A percentile compares a stretch with the other conserved stretches of the same genome.
phyloP scores from a whole-genome alignment of 1,140 invertebrate genomes.

The Drosophila willistoni region DNA sequence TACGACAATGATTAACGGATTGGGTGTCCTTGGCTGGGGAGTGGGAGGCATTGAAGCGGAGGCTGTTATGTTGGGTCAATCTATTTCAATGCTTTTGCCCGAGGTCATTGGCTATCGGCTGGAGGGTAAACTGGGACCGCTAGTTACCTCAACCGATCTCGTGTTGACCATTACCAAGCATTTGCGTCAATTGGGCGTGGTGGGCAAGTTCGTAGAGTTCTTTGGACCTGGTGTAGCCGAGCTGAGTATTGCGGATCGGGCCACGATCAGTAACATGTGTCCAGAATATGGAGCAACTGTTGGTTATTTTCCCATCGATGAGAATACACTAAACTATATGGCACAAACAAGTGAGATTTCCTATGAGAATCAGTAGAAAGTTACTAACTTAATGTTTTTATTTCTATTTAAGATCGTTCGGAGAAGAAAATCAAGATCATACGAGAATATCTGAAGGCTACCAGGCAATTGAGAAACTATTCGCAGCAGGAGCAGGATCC shows the following conservation, averaged over 20 bases:
- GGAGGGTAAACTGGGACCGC: slow-evolving; percentile 90
- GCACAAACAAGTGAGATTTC: slow-evolving; percentile 90
- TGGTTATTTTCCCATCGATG: slow-evolving; percentile 97
- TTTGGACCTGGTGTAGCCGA: slow-evolving; percentile 95
- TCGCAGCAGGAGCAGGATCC: slow-evolving; percentile 91
- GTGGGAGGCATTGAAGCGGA: slow-evolving; percentile 91
- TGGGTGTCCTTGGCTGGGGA: slow-evolving; percentile 91
- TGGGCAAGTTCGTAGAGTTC: slow-evolving; percentile 99
- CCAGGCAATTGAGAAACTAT: slow-evolving; percentile 94
- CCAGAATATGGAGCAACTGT: slow-evolving; percentile 99
- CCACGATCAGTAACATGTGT: slow-evolving; percentile 98
- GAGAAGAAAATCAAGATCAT: slow-evolving; percentile 92
- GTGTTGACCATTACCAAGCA: slow-evolving; percentile 99
- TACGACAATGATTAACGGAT: slow-evolving; percentile 99
- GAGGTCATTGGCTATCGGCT: slow-evolving; percentile 98
- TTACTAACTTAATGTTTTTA: not conserved
- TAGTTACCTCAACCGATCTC: slow-evolving; percentile 98
- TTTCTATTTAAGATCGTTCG: slow-evolving; percentile 87
- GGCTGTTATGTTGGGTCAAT: slow-evolving; percentile 96
- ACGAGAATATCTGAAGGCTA: slow-evolving; percentile 91
- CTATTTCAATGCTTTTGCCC: slow-evolving; percentile 97
- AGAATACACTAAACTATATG: slow-evolving; percentile 93
- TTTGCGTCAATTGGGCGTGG: slow-evolving; percentile 95
- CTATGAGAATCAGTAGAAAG: slow-evolving; percentile 9
- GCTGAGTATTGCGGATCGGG: slow-evolving; percentile 97